Conservation (phyloP, 2,797 vertebrate species). For the Podargus strigoides region DNA sequence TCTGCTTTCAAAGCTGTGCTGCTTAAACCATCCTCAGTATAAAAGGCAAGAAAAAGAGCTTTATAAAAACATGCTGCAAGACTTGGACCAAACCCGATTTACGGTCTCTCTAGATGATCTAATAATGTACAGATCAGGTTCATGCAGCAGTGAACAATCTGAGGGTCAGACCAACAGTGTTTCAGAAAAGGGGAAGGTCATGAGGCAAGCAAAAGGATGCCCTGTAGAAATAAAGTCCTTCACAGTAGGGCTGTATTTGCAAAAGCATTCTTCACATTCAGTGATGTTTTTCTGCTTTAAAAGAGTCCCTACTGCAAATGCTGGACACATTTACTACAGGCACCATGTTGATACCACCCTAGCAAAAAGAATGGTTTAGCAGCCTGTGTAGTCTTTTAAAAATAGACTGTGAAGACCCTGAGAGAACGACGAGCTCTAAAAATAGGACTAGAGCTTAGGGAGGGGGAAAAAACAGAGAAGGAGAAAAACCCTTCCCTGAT, state of each 20-base stretch:
- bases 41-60: background rate
- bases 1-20: background rate
- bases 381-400: constrained; percentile 67
- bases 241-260: background rate
- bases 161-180: background rate
- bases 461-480: background rate
- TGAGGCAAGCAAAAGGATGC: background rate
- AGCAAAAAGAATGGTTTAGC: constrained; percentile 54
- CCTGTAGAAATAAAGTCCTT: background rate
- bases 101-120: constrained; percentile 46
- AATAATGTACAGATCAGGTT: constrained; percentile 53
- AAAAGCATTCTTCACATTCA: background rate
- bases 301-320: background rate
- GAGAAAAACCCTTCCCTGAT: background rate
- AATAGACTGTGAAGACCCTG: constrained; percentile 77
- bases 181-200: constrained; percentile 31
- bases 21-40: background rate
- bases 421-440: constrained; percentile 75
- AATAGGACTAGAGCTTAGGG: constrained; percentile 62
- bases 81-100: constrained; percentile 14
- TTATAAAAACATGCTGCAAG: background rate
- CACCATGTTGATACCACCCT: background rate
- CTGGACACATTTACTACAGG: background rate
- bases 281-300: background rate
- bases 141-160: constrained; percentile 43